Evolutionary conservation across 2,888 invertebrate species (phyloP).

Genomic region (Epirrhoe alternata): DNA sequence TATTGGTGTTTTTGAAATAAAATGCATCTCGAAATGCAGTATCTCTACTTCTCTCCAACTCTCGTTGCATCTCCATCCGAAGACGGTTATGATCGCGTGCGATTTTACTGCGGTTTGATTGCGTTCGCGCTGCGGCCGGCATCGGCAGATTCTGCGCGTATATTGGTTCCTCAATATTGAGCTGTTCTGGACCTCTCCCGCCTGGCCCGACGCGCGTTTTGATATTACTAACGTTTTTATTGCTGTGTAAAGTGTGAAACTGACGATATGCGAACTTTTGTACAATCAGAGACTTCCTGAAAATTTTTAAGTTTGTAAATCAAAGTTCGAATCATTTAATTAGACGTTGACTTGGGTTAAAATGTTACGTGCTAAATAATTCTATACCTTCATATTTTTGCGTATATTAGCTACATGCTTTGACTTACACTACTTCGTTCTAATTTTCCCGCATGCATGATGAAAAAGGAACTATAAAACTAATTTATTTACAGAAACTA

Average conservation of each 20-base stretch:
- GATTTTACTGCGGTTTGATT: slow-evolving; percentile 74
- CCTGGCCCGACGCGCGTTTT: slow-evolving; percentile 32
- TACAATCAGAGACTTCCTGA: not conserved
- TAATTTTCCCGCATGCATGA: too few species aligned
- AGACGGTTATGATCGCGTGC: slow-evolving; percentile 61
- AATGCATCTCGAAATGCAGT: too few species aligned
- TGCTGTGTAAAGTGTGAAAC: not conserved
- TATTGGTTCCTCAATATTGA: slow-evolving; percentile 69
- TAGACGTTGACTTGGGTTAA: too few species aligned
- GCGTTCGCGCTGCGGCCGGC: slow-evolving; percentile 55
- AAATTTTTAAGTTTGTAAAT: too few species aligned
- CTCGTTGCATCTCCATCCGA: slow-evolving; percentile 45
- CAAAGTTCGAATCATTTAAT: too few species aligned
- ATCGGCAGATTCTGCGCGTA: slow-evolving; percentile 47
- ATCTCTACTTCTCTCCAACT: slow-evolving; percentile 22
- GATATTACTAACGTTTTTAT: slow-evolving; percentile 26
- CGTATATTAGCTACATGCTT: too few species aligned
- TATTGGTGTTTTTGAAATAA: too few species aligned
- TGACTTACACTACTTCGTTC: too few species aligned
- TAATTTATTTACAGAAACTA: too few species aligned
- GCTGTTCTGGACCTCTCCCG: slow-evolving; percentile 43
- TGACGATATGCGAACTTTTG: not conserved
- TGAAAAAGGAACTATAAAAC: not conserved
- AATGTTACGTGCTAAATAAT: too few species aligned
- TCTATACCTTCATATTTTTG: too few species aligned